phyloP scores from a whole-genome alignment of 2,113 vertebrate species.

The Sclerurus mexicanus region DNA sequence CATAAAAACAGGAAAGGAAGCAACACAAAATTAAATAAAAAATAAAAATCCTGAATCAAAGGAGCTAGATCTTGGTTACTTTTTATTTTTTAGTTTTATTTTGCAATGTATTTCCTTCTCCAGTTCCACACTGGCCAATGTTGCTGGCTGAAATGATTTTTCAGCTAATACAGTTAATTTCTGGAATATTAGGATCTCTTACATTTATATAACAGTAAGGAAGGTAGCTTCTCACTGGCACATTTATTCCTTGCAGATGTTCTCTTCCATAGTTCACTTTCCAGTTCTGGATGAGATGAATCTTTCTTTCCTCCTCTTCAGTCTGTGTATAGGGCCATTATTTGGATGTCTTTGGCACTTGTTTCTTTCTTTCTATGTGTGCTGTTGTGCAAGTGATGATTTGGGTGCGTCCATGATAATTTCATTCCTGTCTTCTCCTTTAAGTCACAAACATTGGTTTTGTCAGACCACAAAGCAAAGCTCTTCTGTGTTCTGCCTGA shows the following conservation, averaged over 20 bases:
- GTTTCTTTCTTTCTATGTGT: not conserved
- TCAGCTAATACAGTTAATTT: not conserved
- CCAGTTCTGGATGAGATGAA: not conserved
- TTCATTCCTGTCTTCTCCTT: not conserved
- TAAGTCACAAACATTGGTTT: not conserved
- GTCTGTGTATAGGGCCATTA: not conserved
- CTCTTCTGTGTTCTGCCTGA: not conserved
- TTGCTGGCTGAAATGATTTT: not conserved
- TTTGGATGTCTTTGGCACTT: not conserved
- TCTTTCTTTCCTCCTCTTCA: not conserved
- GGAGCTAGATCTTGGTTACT: not conserved
- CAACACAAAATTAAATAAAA: not conserved
- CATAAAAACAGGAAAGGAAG: not conserved
- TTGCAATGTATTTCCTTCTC: not conserved
- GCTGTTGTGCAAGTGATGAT: rapidly evolving
- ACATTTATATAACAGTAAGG: not conserved
- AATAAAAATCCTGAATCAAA: not conserved
- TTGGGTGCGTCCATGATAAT: not conserved
- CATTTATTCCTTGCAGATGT: not conserved
- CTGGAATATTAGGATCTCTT: not conserved
- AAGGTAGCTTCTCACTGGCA: not conserved
- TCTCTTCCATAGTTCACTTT: not conserved
- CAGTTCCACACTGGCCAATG: not conserved
- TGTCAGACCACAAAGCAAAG: not conserved
- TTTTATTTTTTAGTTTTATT: not conserved